Evolutionary conservation across 2,888 invertebrate genomes (phyloP), one percentile per base, ranked within the genome.

Genomic region (Xestia rhomboidea): DNA sequence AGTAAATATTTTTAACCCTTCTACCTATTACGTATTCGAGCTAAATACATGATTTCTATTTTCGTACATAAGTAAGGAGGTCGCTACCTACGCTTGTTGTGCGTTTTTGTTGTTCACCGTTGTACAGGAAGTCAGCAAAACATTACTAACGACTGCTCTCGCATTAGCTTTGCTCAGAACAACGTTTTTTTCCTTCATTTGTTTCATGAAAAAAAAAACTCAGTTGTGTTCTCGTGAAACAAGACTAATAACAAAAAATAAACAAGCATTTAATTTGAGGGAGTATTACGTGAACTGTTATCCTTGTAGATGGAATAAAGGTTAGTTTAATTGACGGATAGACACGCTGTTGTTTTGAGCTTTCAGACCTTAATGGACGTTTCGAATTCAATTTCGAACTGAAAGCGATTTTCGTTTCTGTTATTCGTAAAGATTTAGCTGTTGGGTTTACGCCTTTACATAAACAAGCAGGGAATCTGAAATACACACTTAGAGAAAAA

Each of bases 1-100:
- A 82, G 92, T 90, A 93, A 93, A 93, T 91, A 93, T 93, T 92
- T 93, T 90, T 87, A 90, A 89, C 89, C 90, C 90, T 90, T 88
- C 86, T 77, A 84, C 84, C 89, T 87, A 81, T 81, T 88, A 79
- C 83, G 87, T 86, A 84, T 84, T 87, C 77, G 68, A 79, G 84
- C 83, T 86, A 85, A 88, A 87, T 76, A 73, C 87, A 76, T 71
- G 84, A 79, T 83, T 85, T 83, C 76, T 71, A 78, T 71, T 70
- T 83, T 54, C 27, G 44, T 67, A 62, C 46, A 79, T 60, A 62
- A 62, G 27, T 51, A 63, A 68, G 27, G 60, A 67, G 68, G 64
- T 15, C 64, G 41, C 54, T 41, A 34, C n/a, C 49, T 62, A 30
- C 57, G 68, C 68, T 60, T 77, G 68, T 63, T 38, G 63, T 27